These are phyloP conservation scores for Acromyrmex heyeri DNA, from an alignment of 1,140 invertebrate species.

Conservation along the genomic window DNA sequence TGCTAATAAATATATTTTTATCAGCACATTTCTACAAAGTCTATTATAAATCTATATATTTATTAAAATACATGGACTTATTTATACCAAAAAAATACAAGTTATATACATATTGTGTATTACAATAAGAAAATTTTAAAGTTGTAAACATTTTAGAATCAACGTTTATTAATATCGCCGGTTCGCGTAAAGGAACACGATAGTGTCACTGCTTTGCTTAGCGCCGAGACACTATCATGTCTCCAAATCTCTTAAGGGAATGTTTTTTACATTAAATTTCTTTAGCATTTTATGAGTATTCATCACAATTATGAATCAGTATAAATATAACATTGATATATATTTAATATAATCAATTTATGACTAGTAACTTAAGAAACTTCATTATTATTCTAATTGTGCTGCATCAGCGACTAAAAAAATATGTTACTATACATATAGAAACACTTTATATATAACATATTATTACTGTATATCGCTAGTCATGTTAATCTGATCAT, in stretches of 20 bases:
- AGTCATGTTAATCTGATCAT: constrained; percentile 35
- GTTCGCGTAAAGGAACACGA: no score
- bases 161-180: not conserved
- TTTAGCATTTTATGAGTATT: constrained; percentile 11
- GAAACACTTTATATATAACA: constrained; percentile 22
- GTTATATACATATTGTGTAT: not conserved
- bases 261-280: not conserved
- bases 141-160: constrained; percentile 20
- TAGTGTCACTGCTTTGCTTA: no score
- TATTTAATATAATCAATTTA: constrained; percentile 43
- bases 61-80: not conserved
- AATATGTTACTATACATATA: constrained; percentile 43
- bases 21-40: no score
- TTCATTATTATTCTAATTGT: constrained; percentile 54
- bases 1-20: constrained; percentile 6
- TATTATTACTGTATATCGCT: constrained; percentile 27
- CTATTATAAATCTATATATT: constrained; percentile 25
- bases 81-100: constrained; percentile 14
- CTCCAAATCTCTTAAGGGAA: not conserved
- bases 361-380: constrained; percentile 8
- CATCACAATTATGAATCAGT: constrained; percentile 29
- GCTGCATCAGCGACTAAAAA: constrained; percentile 20
- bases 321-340: constrained; percentile 38
- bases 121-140: constrained; percentile 34
- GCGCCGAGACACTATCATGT: no score